Conservation (phyloP, 2,888 invertebrate genomes). For the Cataglyphis cursor region DNA sequence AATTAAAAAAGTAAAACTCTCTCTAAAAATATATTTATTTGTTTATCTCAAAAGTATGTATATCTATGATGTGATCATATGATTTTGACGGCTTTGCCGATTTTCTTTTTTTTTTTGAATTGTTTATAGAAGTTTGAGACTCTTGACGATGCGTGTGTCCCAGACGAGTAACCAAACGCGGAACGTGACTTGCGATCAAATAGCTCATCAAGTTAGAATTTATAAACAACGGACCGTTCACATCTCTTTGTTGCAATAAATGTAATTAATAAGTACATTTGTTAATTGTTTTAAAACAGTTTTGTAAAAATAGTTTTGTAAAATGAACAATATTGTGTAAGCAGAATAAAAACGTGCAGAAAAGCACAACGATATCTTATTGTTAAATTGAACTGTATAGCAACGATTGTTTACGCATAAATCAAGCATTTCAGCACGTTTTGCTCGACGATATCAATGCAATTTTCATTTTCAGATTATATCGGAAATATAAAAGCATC, state of each 20-base stretch:
- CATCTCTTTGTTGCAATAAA: constrained; percentile 22
- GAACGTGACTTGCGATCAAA: constrained; percentile 76
- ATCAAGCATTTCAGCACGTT: constrained; percentile 4
- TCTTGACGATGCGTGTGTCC: constrained; percentile 67
- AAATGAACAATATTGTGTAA: not conserved
- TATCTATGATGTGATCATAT: not conserved
- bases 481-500: no score
- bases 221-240: constrained; percentile 9
- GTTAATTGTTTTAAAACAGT: constrained; percentile 1
- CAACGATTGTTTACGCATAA: not conserved
- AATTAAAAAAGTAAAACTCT: not conserved
- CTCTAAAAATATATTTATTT: not conserved
- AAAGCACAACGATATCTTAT: not conserved
- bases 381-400: not conserved
- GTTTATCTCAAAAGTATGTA: not conserved
- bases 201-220: constrained; percentile 74
- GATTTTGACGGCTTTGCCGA: not conserved
- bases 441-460: not conserved
- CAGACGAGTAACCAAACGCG: constrained; percentile 71
- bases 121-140: constrained; percentile 48
- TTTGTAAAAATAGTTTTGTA: constrained; percentile 23
- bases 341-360: not conserved
- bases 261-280: constrained; percentile 9
- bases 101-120: not conserved
- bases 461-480: not conserved